A percentile compares a stretch with the other conserved stretches of the same genome.
phyloP scores from a whole-genome alignment of 2,113 vertebrate genomes.

The Pygoscelis antarcticus region DNA sequence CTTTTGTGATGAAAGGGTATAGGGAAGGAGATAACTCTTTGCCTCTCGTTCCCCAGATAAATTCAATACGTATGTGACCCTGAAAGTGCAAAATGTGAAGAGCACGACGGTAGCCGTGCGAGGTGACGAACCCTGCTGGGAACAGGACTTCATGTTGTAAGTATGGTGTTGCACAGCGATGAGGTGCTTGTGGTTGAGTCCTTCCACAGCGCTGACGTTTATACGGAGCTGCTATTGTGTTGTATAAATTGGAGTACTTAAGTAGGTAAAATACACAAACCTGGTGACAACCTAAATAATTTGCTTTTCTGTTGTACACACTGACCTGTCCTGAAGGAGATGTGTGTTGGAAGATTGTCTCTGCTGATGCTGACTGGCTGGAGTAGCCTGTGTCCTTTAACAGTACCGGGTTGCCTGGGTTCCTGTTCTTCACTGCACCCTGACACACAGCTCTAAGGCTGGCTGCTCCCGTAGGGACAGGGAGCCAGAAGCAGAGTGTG shows the following conservation, averaged over 20 bases:
- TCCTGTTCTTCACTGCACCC: not conserved
- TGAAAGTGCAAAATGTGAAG: constrained; percentile 98
- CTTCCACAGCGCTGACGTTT: not conserved
- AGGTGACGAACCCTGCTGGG: constrained; percentile 92
- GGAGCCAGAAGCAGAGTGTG: not conserved
- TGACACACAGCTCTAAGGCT: no score
- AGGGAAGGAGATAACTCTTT: not conserved
- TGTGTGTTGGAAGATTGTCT: not conserved
- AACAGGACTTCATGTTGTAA: constrained; percentile 99
- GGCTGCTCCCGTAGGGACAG: not conserved
- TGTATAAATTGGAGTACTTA: not conserved
- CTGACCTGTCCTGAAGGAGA: not conserved
- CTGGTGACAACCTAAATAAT: not conserved
- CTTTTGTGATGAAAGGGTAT: not conserved
- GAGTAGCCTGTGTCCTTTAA: not conserved
- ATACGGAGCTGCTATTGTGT: not conserved
- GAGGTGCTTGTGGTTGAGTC: not conserved
- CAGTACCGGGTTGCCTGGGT: not conserved
- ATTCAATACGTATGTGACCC: constrained; percentile 92
- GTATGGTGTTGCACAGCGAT: constrained; percentile 24
- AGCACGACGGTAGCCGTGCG: constrained; percentile 91
- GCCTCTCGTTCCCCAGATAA: constrained; percentile 79
- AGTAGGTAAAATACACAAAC: not conserved
- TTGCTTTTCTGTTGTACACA: not conserved
- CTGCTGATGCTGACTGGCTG: not conserved